Evolutionary conservation across 2,797 vertebrate species (phyloP).

Genomic region (Argya squamiceps): DNA sequence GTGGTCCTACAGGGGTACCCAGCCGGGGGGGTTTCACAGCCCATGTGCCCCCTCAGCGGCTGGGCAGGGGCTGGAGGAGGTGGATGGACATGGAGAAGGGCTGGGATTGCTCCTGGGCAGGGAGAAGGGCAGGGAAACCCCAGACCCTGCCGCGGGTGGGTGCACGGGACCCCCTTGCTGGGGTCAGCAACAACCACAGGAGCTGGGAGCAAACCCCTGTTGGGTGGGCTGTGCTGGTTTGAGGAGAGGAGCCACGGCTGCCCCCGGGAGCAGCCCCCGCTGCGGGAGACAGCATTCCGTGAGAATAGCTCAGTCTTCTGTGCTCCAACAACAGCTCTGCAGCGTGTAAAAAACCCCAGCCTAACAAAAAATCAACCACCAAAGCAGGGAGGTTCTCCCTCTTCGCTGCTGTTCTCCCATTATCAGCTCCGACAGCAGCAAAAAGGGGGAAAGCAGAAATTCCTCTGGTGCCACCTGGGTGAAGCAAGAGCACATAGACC

Average conservation of each 20-base stretch:
- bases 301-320: not conserved
- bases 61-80: not conserved
- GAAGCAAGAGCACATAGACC: not conserved
- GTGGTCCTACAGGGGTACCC: accelerated
- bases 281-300: not conserved
- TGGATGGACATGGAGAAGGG: accelerated
- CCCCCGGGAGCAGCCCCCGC: not conserved
- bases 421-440: accelerated
- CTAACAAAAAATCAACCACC: accelerated
- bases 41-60: accelerated
- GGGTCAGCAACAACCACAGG: not conserved
- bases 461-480: accelerated
- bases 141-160: accelerated
- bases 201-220: not conserved
- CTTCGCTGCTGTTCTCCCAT: not conserved
- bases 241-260: not conserved
- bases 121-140: not conserved
- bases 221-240: not conserved
- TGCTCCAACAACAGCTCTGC: not conserved
- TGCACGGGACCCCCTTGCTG: accelerated
- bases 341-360: not conserved
- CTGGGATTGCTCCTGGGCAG: not conserved
- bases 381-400: not conserved
- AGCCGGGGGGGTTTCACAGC: not conserved
- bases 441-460: not conserved